phyloP scores from a whole-genome alignment of 1,140 invertebrate genomes.

The Akabosia matsudoensis region DNA sequence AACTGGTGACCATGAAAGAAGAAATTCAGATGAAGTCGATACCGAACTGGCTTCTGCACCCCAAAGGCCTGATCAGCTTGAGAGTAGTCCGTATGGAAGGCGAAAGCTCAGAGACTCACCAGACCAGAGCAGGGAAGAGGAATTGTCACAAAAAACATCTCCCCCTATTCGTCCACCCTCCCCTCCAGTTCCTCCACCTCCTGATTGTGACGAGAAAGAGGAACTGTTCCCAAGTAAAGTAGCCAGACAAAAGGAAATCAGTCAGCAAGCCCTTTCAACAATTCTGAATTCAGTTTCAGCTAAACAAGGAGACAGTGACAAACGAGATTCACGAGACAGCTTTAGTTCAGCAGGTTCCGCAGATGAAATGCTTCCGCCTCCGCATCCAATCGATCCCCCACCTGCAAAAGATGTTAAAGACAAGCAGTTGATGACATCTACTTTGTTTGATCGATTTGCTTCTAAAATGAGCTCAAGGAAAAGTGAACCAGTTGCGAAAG shows the following conservation, averaged over 20 bases:
- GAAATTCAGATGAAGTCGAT: neutral
- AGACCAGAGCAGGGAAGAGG: neutral
- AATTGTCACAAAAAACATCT: neutral
- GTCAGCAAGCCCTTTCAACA: neutral
- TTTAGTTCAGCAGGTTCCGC: neutral
- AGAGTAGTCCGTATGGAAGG: constrained; percentile 18
- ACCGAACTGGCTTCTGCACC: neutral
- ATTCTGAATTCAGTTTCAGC: neutral
- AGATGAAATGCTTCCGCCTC: constrained; percentile 7
- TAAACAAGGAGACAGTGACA: neutral
- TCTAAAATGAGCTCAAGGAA: neutral
- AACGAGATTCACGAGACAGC: neutral
- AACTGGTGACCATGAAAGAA: neutral
- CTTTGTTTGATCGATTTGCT: constrained; percentile 30
- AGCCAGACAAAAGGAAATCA: neutral
- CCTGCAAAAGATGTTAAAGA: neutral
- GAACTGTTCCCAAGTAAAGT: neutral
- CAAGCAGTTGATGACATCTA: constrained; percentile 27
- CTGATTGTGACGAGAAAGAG: neutral
- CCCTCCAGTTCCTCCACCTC: neutral
- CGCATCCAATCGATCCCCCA: neutral
- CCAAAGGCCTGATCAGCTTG: neutral
- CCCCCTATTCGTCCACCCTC: neutral
- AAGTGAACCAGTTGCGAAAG: neutral
- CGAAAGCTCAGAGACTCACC: neutral